These are phyloP conservation scores for Alviniconcha marisindica DNA, from an alignment of 1,140 invertebrate species.

Conservation along the genomic window DNA sequence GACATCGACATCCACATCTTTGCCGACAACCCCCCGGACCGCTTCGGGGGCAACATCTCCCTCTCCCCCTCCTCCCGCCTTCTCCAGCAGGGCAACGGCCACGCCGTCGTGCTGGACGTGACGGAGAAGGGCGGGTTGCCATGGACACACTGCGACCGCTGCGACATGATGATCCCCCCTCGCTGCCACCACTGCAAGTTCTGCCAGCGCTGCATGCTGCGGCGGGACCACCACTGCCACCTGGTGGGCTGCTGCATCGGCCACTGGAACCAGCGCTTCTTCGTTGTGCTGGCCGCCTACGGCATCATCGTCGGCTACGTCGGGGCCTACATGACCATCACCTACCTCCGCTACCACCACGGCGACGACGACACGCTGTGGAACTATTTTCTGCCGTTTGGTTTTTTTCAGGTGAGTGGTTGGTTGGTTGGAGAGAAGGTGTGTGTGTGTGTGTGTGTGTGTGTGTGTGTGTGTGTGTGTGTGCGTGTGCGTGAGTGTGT, in stretches of 20 bases:
- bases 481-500: no score
- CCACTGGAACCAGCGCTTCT: conserved; percentile 92
- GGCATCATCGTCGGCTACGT: conserved; percentile 36
- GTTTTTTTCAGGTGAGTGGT: not conserved
- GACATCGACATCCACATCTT: conserved; percentile 16
- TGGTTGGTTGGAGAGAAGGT: no score
- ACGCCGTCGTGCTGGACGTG: not conserved
- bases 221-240: conserved; percentile 96
- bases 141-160: conserved; percentile 50
- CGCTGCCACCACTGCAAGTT: conserved; percentile 57
- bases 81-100: not conserved
- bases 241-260: conserved; percentile 94
- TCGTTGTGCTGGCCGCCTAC: conserved; percentile 89
- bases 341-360: conserved; percentile 46
- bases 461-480: no score
- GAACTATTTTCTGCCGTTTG: conserved; percentile 23
- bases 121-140: conserved; percentile 40
- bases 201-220: conserved; percentile 84
- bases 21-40: conserved; percentile 47
- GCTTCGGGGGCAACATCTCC: conserved; percentile 43
- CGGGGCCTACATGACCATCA: conserved; percentile 42
- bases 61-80: no score
- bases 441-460: no score
- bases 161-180: conserved; percentile 50
- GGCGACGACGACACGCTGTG: conserved; percentile 34